Conservation (phyloP, 2,797 vertebrate species). For the Anas acuta region DNA sequence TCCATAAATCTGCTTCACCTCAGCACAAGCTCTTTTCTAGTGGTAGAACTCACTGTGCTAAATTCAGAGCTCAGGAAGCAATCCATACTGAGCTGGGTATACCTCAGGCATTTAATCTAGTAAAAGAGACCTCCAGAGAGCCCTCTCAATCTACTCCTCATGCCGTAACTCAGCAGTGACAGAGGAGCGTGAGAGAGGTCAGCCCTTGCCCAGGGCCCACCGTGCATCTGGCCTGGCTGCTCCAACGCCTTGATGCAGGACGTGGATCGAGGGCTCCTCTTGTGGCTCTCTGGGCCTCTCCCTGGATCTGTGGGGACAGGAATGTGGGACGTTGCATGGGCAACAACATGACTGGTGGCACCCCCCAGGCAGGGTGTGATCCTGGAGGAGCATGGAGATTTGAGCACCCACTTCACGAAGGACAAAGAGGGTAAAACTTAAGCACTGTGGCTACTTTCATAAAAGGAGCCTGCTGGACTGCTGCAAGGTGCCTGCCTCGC, state of each 20-base stretch:
- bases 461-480: background rate
- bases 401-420: fast-evolving
- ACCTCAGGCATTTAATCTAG: background rate
- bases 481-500: background rate
- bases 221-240: background rate
- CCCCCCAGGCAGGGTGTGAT: background rate
- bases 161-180: background rate
- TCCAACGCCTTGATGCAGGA: background rate
- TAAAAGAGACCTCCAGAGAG: background rate
- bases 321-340: background rate
- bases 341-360: background rate
- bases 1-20: background rate
- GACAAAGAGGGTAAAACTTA: background rate
- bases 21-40: background rate
- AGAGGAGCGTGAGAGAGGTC: background rate
- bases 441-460: fast-evolving
- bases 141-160: background rate
- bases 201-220: background rate
- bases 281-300: background rate
- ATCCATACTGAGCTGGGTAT: background rate
- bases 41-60: background rate
- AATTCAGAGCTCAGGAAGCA: background rate
- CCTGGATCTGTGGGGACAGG: no score
- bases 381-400: background rate
- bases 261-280: background rate